phyloP scores from a whole-genome alignment of 2,888 invertebrate genomes.

The Furcula furcula region DNA sequence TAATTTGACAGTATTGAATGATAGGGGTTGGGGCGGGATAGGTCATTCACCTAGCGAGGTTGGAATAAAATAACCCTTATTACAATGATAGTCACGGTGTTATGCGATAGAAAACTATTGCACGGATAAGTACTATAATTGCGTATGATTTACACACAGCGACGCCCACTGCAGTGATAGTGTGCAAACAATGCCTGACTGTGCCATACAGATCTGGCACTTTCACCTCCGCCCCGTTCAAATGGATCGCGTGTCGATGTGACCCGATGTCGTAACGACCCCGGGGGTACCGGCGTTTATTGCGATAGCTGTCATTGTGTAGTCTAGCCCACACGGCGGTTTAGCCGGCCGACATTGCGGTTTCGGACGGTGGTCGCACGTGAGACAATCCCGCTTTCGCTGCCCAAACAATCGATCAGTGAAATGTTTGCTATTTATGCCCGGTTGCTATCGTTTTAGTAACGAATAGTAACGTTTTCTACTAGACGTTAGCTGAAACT shows the following conservation, averaged over 20 bases:
- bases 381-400: conserved; percentile 35
- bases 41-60: too few species aligned
- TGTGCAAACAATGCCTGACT: conserved; percentile 36
- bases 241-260: conserved; percentile 52
- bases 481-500: too few species aligned
- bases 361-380: conserved; percentile 18
- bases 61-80: too few species aligned
- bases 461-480: too few species aligned
- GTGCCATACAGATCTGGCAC: conserved; percentile 55
- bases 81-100: too few species aligned
- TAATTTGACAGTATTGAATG: too few species aligned
- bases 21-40: too few species aligned
- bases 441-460: too few species aligned
- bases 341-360: conserved; percentile 13
- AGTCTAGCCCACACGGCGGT: conserved; percentile 8
- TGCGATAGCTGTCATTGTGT: conserved; percentile 24
- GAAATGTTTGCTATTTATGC: neutral
- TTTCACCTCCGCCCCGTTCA: conserved; percentile 66
- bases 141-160: conserved; percentile 26
- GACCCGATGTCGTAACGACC: conserved; percentile 45
- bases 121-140: conserved; percentile 15
- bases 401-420: conserved; percentile 1
- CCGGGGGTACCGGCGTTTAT: conserved; percentile 29
- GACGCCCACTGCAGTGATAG: conserved; percentile 50
- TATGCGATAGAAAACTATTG: too few species aligned